These are phyloP conservation scores for Microchrysa polita DNA, from an alignment of 2,888 invertebrate species.

Conservation along the genomic window DNA sequence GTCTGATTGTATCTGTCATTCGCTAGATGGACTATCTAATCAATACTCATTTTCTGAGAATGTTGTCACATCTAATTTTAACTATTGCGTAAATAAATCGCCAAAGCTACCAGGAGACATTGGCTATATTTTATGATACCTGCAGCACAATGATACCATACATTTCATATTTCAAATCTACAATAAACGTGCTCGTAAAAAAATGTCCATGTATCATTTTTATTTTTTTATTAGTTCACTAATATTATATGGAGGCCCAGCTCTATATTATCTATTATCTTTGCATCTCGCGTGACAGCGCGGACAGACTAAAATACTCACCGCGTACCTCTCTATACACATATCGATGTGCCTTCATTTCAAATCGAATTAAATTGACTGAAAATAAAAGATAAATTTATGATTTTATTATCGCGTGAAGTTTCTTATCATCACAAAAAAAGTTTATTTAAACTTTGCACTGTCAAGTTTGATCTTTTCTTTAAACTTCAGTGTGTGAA, in stretches of 20 bases:
- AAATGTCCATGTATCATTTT: constrained; percentile 35
- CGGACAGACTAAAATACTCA: not conserved
- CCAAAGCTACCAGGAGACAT: constrained; percentile 13
- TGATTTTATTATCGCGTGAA: constrained; percentile 34
- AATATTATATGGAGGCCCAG: not conserved
- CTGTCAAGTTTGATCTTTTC: constrained; percentile 32
- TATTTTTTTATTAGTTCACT: constrained; percentile 11
- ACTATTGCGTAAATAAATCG: constrained; percentile 18
- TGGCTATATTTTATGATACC: constrained; percentile 6
- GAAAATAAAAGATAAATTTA: constrained; percentile 34
- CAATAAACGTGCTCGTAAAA: constrained; percentile 5
- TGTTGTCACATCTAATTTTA: constrained; percentile 16
- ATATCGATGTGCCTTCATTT: constrained; percentile 26
- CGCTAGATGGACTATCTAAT: constrained; percentile 25
- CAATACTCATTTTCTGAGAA: not conserved
- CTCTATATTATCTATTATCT: constrained; percentile 34
- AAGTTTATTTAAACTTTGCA: constrained; percentile 36
- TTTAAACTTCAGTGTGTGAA: too few relatives aligned
- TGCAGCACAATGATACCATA: constrained; percentile 26
- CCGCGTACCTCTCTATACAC: too few relatives aligned
- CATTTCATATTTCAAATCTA: not conserved
- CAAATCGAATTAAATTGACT: not conserved
- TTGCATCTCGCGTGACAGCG: constrained; percentile 36
- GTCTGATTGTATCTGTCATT: constrained; percentile 3
- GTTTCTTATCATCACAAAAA: constrained; percentile 28